Conservation (phyloP, 2,797 vertebrate genomes). For the Yasuhikotakia modesta region DNA sequence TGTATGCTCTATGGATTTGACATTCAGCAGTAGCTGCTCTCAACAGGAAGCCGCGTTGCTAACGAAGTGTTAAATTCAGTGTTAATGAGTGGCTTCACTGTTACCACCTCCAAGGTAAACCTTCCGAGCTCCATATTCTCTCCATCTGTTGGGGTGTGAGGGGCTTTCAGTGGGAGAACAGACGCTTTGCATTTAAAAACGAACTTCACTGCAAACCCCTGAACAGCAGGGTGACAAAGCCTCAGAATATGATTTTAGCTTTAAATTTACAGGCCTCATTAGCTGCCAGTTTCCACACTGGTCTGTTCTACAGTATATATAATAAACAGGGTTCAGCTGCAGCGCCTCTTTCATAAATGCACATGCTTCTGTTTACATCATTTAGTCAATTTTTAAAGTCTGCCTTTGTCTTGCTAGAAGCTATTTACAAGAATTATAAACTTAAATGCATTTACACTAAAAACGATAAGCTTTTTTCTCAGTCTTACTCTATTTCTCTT, state of each 20-base stretch:
- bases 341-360: conserved; percentile 66
- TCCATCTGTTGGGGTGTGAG: conserved; percentile 98
- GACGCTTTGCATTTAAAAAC: conserved; percentile 90
- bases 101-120: conserved; percentile 98
- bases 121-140: conserved; percentile 88
- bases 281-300: conserved; percentile 77
- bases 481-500: conserved; percentile 53
- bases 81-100: conserved; percentile 99
- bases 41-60: conserved; percentile 95
- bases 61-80: conserved; percentile 99
- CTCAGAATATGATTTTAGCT: conserved; percentile 77
- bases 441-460: conserved; percentile 73
- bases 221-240: conserved; percentile 89
- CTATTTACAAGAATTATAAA: conserved; percentile 78
- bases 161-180: conserved; percentile 80
- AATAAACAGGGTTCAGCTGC: conserved; percentile 62
- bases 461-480: conserved; percentile 60
- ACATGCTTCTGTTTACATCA: conserved; percentile 75
- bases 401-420: conserved; percentile 74
- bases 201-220: conserved; percentile 80
- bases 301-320: conserved; percentile 64
- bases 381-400: conserved; percentile 77
- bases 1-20: conserved; percentile 81
- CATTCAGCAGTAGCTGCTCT: conserved; percentile 86
- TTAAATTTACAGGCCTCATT: conserved; percentile 82